These are phyloP conservation scores for Pteronura brasiliensis DNA, from an alignment of 2,113 vertebrate genomes.

Conservation along the genomic window DNA sequence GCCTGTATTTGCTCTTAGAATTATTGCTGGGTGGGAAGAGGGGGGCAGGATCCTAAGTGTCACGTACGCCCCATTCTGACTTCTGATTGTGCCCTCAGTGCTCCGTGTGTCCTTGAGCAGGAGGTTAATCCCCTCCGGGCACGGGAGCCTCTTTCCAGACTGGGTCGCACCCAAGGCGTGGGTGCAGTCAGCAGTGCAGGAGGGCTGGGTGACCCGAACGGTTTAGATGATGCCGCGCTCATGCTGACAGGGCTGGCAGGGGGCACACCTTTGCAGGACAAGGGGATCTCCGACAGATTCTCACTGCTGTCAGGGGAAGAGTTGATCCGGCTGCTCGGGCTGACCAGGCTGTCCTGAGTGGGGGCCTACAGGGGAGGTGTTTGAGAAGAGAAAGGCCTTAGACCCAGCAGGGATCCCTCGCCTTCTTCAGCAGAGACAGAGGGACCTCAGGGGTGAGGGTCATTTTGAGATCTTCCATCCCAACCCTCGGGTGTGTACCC, in stretches of 20 bases:
- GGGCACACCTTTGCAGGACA: slow-evolving; percentile 82
- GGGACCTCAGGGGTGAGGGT: not conserved
- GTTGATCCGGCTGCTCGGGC: slow-evolving; percentile 83
- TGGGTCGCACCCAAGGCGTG: not conserved
- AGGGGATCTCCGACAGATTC: slow-evolving; percentile 79
- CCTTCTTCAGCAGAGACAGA: not conserved
- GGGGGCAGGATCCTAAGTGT: not conserved
- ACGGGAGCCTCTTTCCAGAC: not conserved
- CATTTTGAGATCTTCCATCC: not conserved
- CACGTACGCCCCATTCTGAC: not conserved
- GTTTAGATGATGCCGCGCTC: fast-evolving
- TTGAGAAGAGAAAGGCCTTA: not conserved
- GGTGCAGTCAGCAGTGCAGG: not conserved
- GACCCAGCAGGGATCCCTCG: not conserved
- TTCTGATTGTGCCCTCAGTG: not conserved
- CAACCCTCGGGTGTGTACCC: not conserved
- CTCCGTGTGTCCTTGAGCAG: not conserved
- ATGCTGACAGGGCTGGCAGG: fast-evolving
- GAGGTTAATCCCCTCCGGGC: not conserved
- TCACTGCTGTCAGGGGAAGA: slow-evolving; percentile 89
- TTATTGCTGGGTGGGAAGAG: not conserved
- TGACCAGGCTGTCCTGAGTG: slow-evolving; percentile 79
- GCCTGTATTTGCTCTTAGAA: not conserved
- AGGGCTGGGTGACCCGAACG: not conserved
- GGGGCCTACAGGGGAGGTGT: slow-evolving; percentile 75